phyloP scores from a whole-genome alignment of 1,140 invertebrate genomes.

The Drosophila bocki region DNA sequence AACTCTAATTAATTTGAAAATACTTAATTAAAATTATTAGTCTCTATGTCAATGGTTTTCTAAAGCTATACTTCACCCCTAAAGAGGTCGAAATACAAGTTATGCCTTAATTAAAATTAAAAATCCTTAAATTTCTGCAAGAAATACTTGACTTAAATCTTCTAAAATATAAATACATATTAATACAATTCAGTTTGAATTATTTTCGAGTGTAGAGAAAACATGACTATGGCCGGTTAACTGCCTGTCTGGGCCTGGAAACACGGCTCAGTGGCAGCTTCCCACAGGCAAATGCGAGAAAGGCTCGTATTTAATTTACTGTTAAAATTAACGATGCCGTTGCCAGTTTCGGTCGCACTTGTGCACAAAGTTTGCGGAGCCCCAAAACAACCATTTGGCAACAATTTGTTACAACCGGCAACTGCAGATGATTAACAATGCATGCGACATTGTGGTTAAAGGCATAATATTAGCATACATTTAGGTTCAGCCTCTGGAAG shows the following conservation, averaged over 20 bases:
- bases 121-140: neutral
- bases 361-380: conserved; percentile 52
- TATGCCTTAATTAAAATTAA: neutral
- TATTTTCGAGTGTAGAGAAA: conserved; percentile 21
- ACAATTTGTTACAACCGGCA: conserved; percentile 79
- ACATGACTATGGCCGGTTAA: conserved; percentile 50
- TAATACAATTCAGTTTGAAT: neutral
- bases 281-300: conserved; percentile 43
- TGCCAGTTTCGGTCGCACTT: conserved; percentile 45
- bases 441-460: conserved; percentile 80
- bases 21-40: too few species aligned
- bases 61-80: neutral
- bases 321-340: conserved; percentile 77
- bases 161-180: too few species aligned
- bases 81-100: neutral
- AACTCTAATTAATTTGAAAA: neutral
- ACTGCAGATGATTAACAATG: conserved; percentile 83
- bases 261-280: conserved; percentile 12
- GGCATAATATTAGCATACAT: conserved; percentile 81
- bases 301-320: conserved; percentile 80
- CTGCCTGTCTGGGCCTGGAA: conserved; percentile 14
- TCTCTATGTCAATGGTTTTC: neutral
- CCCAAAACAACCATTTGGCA: conserved; percentile 79
- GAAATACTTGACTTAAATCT: neutral
- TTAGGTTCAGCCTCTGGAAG: conserved; percentile 21